Evolutionary conservation across 2,797 vertebrate species (phyloP), one percentile per base, ranked within the genome.

Genomic region (Lepilemur ruficaudatus): DNA sequence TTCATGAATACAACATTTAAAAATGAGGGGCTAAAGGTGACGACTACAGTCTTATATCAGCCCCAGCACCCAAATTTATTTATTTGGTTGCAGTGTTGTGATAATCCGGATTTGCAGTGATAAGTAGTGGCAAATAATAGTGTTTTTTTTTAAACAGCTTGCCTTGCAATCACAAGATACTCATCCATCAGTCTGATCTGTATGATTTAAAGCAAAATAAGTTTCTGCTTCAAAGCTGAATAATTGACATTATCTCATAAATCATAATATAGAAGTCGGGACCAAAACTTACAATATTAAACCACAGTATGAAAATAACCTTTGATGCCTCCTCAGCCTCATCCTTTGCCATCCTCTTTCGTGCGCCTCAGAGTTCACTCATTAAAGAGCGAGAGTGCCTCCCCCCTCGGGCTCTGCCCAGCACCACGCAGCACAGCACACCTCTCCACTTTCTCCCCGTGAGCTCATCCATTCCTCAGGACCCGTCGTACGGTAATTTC

Each of bases 221-320:
- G 82, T 94, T 97, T 92, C 93, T 81, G 79, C 80, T 97, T 97
- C 89, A 91, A 96, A 96, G 89, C 83, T 67, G 91, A 94, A 78
- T 97, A 96, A 96, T 96, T 84, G 94, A 95, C 91, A 87, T 46
- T 84, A 57, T 93, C 95, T 96, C 96, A 96, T 96, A 97, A 97
- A 96, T 97, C 95, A 94, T 84, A 73, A 93, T 93, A 83, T 41
- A 91, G 70, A 96, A 85, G 76, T 89, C 87, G 38, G 57, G 41
- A 96, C 91, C 83, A 9, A 91, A 95, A 84, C 79, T 70, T 96
- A 84, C 0, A 83, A 20, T 87, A 73, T 84, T 94, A 93, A 94
- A 73, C 20, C 50, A 48, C 70, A 82, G 1, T 88, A 69, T 92
- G 80, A 91, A 93, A 87, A 81, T 86, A 89, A 65, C 80, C 75